These are phyloP conservation scores for Nomada fucata DNA, from an alignment of 2,888 invertebrate species.

Conservation along the genomic window DNA sequence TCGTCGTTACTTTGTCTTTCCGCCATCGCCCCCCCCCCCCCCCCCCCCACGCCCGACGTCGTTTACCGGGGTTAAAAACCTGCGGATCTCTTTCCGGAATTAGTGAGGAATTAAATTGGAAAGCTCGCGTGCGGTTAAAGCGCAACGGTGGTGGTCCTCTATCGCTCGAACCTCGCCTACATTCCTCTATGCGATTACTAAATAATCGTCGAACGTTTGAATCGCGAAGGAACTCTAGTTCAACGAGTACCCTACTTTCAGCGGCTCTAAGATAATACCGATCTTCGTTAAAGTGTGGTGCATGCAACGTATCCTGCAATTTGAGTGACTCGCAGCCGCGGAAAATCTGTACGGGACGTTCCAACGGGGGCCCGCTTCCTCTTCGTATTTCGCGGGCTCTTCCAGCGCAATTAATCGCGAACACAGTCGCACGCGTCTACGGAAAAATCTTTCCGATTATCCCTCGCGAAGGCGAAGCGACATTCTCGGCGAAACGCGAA, in stretches of 20 bases:
- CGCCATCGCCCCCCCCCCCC: neutral
- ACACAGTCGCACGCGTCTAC: neutral
- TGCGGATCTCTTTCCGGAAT: neutral
- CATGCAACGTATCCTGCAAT: constrained; percentile 15
- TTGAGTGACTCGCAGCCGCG: neutral
- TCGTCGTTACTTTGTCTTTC: neutral
- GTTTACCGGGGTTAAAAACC: constrained; percentile 1
- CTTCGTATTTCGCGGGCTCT: neutral
- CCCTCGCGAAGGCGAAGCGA: no score
- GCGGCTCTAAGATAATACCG: neutral
- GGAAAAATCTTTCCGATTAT: rapidly evolving
- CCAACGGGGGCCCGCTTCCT: neutral
- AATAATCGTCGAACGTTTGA: no score
- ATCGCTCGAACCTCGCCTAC: neutral
- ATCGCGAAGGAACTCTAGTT: neutral
- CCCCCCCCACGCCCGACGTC: no score
- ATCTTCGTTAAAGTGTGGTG: neutral
- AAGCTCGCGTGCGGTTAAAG: constrained; percentile 4
- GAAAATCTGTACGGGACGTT: neutral
- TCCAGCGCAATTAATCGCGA: neutral
- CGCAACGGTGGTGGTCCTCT: neutral
- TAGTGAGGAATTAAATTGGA: constrained; percentile 10
- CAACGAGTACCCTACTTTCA: neutral
- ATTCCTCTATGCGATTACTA: neutral
- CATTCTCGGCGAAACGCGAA: no score